phyloP scores from a whole-genome alignment of 2,888 invertebrate species.

The Pandemis cinnamomeana region DNA sequence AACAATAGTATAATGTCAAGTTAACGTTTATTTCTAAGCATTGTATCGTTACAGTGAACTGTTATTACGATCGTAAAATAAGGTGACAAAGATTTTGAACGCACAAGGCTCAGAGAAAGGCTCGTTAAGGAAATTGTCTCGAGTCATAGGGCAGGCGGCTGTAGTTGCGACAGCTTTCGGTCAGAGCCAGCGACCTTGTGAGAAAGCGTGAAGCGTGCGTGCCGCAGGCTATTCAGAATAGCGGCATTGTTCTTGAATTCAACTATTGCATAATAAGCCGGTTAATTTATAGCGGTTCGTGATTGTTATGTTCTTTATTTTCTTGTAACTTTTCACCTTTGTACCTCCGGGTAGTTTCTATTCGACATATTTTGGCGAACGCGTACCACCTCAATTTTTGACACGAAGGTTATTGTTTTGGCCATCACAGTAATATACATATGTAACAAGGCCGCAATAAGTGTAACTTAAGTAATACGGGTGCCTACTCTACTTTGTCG shows the following conservation, averaged over 20 bases:
- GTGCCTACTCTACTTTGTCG: not conserved
- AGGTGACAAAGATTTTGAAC: constrained; percentile 39
- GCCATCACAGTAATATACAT: not conserved
- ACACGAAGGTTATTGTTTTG: not conserved
- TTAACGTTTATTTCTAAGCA: constrained; percentile 27
- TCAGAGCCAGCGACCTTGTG: constrained; percentile 58
- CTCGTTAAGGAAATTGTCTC: constrained; percentile 43
- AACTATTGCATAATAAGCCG: constrained; percentile 37
- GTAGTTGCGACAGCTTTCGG: constrained; percentile 47
- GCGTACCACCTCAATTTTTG: not conserved
- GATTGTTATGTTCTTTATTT: constrained; percentile 22
- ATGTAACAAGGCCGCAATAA: not conserved
- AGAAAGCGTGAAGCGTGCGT: constrained; percentile 59
- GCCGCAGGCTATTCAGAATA: constrained; percentile 22
- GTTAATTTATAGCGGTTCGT: constrained; percentile 19
- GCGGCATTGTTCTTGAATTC: constrained; percentile 37
- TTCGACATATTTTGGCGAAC: not conserved
- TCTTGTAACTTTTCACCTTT: constrained; percentile 9
- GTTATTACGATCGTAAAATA: constrained; percentile 32
- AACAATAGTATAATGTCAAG: constrained; percentile 25
- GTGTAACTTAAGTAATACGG: not conserved
- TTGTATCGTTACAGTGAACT: constrained; percentile 25
- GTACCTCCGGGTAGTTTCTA: not conserved
- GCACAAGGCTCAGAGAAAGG: constrained; percentile 48
- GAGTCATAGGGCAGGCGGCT: constrained; percentile 49